phyloP scores from a whole-genome alignment of 2,797 vertebrate species.

The Phoxinus dragarum region DNA sequence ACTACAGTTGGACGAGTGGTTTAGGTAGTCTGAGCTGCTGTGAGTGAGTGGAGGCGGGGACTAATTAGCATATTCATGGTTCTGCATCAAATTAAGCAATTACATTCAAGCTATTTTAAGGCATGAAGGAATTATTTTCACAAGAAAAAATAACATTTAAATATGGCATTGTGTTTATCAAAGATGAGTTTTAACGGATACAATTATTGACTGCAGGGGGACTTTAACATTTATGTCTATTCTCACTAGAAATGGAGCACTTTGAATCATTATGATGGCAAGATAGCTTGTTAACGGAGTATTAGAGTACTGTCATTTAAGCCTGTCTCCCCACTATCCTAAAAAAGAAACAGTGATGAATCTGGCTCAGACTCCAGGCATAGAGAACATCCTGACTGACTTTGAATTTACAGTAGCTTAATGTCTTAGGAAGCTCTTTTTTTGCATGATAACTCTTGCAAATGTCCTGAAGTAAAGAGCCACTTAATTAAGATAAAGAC shows the following conservation, averaged over 20 bases:
- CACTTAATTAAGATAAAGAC: conserved; percentile 36
- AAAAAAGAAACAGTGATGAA: conserved; percentile 39
- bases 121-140: not conserved
- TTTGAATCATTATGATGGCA: conserved; percentile 29
- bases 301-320: conserved; percentile 37
- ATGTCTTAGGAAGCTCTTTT: conserved; percentile 15
- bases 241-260: conserved; percentile 17
- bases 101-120: not conserved
- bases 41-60: not conserved
- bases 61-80: not conserved
- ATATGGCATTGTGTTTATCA: not conserved
- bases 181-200: not conserved
- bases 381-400: conserved; percentile 41
- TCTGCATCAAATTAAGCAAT: not conserved
- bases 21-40: not conserved
- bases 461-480: conserved; percentile 27
- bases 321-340: conserved; percentile 22
- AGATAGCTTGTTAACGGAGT: conserved; percentile 31
- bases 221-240: not conserved
- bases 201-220: not conserved
- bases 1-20: not conserved
- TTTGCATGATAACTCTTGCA: conserved; percentile 28
- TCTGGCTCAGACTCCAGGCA: conserved; percentile 38
- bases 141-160: not conserved
- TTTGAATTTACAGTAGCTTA: conserved; percentile 17